phyloP scores from a whole-genome alignment of 2,888 invertebrate species.

The Caenorhabditis sinica region DNA sequence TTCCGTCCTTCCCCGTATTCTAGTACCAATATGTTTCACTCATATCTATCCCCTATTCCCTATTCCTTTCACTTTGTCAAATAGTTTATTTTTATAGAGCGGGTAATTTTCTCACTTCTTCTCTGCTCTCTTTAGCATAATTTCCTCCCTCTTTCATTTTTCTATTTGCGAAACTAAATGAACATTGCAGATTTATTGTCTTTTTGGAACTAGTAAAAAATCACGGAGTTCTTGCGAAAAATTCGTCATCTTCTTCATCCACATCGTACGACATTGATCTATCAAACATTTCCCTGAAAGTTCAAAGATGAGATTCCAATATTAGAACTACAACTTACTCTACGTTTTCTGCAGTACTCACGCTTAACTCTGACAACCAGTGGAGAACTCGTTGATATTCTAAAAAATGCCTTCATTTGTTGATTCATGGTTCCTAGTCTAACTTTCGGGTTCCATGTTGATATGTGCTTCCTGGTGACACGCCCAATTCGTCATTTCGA shows the following conservation, averaged over 20 bases:
- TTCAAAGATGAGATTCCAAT: neutral
- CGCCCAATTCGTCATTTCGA: conserved; percentile 17
- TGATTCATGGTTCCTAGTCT: neutral
- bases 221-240: conserved; percentile 17
- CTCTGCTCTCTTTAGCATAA: conserved; percentile 40
- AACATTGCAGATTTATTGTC: conserved; percentile 2
- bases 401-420: neutral
- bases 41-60: neutral
- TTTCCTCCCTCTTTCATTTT: neutral
- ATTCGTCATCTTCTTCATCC: conserved; percentile 6
- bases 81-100: conserved; percentile 23
- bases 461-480: conserved; percentile 32
- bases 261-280: conserved; percentile 17
- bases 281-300: conserved; percentile 20
- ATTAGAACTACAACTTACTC: neutral
- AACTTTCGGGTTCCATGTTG: conserved; percentile 28
- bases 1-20: neutral
- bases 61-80: conserved; percentile 12
- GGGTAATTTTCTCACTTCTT: conserved; percentile 22
- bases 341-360: neutral
- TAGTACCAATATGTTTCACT: neutral
- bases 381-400: conserved; percentile 38
- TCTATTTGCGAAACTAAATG: conserved; percentile 5
- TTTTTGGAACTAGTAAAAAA: neutral
- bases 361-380: conserved; percentile 19